Base-by-base conservation (phyloP, 2,113 vertebrate genomes). In the Myotis brandtii region DNA sequence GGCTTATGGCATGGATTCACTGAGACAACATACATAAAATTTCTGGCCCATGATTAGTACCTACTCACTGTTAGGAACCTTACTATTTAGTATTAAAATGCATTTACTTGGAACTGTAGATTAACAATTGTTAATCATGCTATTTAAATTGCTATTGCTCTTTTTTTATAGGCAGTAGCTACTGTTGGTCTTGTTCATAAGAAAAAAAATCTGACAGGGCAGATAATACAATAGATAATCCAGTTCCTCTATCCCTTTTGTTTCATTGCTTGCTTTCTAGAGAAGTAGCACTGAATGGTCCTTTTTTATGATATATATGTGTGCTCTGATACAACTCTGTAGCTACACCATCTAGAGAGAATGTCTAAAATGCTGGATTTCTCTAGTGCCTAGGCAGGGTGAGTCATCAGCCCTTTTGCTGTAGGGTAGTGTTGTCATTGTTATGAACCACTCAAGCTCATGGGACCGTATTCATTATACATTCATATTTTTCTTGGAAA, bases 401-500 rank as follows among this genome's bases (percentile, higher is more conserved):
- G 70, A 87, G 66, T 95, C 86, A 79, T 80, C 69, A 43, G 64
- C 81, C 32, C 86, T 90, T 69, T 32, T 79, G 48, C 48, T 79
- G 72, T 90, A 88, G 86, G 43, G 48, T 37, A 14, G 43, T 95
- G 56, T 77, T 77, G 75, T 95, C 59, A 37, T 86, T 96, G 73
- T 85, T 94, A 52, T 46, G 56, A 85, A 89, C 93, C 50, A 67
- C 21, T 56, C 7, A 62, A 73, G 54, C 59, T 92, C 95, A n/a
- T 93, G 89, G 77, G 95, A 56, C 73, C n/a, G 6, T 37, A 72
- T 92, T 93, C 54, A 96, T 97, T 96, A 96, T 95, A 25, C 90
- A 92, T 96, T 96, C 84, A 20, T 95, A 89, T 97, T 98, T 96
- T 97, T 94, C 97, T 98, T 95, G 94, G 97, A 98, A 84, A 95